A percentile compares a stretch with the other conserved stretches of the same genome.
Evolutionary conservation across 2,113 vertebrate genomes (phyloP).

Genomic region (Nyctereutes procyonoides): DNA sequence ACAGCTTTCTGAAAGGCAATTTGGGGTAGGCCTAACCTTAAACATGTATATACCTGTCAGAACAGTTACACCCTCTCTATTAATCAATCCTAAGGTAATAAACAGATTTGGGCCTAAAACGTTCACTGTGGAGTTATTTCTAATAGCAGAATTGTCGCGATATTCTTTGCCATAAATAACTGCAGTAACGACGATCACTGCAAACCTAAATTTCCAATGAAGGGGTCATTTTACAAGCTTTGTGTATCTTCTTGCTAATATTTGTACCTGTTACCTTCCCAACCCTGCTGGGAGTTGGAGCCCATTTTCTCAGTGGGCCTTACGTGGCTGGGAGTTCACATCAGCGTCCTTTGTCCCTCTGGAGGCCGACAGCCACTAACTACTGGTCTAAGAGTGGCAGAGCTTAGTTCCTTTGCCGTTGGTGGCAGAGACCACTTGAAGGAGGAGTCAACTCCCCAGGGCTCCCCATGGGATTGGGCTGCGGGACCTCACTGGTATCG

Average conservation of each 20-base stretch:
- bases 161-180: neutral
- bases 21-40: neutral
- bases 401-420: neutral
- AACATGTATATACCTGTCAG: neutral
- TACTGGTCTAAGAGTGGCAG: neutral
- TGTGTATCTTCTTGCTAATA: neutral
- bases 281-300: neutral
- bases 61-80: neutral
- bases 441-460: neutral
- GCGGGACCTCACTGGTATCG: neutral
- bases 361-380: neutral
- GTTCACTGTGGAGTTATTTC: neutral
- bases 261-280: neutral
- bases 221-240: neutral
- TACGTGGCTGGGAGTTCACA: neutral
- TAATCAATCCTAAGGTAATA: neutral
- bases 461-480: neutral
- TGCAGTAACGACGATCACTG: neutral
- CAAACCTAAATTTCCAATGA: neutral
- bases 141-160: neutral
- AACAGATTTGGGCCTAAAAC: neutral
- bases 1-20: neutral
- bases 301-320: neutral
- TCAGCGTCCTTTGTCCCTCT: neutral
- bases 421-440: neutral